Evolutionary conservation across 2,888 invertebrate species (phyloP), one percentile per base, ranked within the genome.

Genomic region (Masnerella sp.): DNA sequence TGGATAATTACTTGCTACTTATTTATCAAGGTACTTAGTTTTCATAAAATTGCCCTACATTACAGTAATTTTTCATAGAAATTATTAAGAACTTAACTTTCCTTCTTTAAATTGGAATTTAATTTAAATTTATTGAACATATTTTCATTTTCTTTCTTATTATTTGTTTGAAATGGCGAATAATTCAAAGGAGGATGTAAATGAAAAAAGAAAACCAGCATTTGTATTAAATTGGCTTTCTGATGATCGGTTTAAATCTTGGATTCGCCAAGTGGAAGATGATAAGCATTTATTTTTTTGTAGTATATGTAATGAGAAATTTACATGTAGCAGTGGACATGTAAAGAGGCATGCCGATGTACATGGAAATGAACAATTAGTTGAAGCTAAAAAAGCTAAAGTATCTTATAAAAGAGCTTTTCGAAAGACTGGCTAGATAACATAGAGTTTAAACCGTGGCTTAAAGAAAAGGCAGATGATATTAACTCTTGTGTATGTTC

Each of bases 291-390:
- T 11, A 8, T 52, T 38, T 25, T 5, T 9, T 25, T 52, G 52
- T 9, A 22, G 14, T 36, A n/a, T 52, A 15, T 52, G 52, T 8
- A 25, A 52, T 9, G 4, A 8, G 0, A 38, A 22, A 5, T 38
- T 22, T 7, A 22, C 52, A 1, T 52, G 52, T 34, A 36, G 52
- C 9, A 52, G 36, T 36, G 36, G 36, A 4, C 52, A 52, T 22
- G 52, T 52, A 4, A 36, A 22, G 12, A 52, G 52, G 25, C 38
- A 52, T 25, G 22, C 7, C 1, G 17, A 32, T 17, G 2, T 11
- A 2, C 49, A 49, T 32, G 25, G 7, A 5, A 25, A 4, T 7
- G 25, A 7, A 25, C 4, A 11, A 8, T 1, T n/a, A 5, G 9
- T 8, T 12, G 9, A 11, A n/a, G 11, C 5, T n/a, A 5, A 38